Evolutionary conservation across 1,140 invertebrate species (phyloP), one percentile per base, ranked within the genome.

Genomic region (Diorhabda carinulata): DNA sequence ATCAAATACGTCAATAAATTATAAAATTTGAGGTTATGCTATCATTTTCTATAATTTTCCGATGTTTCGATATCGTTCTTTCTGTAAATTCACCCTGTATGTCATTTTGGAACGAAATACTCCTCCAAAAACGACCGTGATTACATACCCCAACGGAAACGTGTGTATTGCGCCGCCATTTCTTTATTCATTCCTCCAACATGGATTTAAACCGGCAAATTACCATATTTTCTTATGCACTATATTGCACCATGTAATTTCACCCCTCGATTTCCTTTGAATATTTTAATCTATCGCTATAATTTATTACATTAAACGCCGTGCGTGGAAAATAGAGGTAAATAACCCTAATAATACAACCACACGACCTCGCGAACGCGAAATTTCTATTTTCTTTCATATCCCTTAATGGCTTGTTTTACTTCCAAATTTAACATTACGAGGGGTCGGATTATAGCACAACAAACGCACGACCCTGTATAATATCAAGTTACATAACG

Each of bases 181-280:
- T 52, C n/a, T 52, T 25, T 1, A 25, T 52, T n/a, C 47, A 8
- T 6, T 2, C 47, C 9, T 8, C 47, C 47, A 52, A 52, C 47
- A 8, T 52, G 6, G 47, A 6, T 62, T 43, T 43, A 47, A 62
- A 62, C 44, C 44, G 61, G 1, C 61, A 62, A 62, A 62, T 62
- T n/a, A 10, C 43, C 43, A 43, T 43, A 62, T 62, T 25, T 25
- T 62, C 61, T 62, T 62, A 62, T 62, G 61, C 61, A 62, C 43
- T 43, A 43, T 10, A 43, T 10, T 62, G 61, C 61, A 62, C 61
- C 44, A 41, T 62, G 10, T 62, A 43, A 62, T 62, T 62, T 62
- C 10, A 25, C 42, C 44, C 41, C 61, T 43, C 61, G 61, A 62
- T 62, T 62, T 62, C 25, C 9, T 62, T 41, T 41, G 47, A 44